Percentiles rank a stretch among this genome's conserved stretches.
Conservation (phyloP, 2,113 vertebrate species). For the Morone chrysops region DNA sequence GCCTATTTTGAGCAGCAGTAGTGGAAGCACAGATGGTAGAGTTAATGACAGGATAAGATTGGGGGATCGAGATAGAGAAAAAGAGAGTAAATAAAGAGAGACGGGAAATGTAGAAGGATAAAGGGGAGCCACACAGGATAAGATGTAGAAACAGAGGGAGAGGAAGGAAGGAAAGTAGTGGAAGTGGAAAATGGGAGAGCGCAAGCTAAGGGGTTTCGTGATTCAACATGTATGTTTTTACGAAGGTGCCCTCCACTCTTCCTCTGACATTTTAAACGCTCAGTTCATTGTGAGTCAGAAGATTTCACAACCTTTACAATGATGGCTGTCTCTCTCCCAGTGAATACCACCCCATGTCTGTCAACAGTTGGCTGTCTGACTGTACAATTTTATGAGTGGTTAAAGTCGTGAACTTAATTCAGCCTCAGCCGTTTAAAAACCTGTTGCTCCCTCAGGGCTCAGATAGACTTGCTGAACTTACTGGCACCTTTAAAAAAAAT, state of each 20-base stretch:
- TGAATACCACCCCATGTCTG: conserved; percentile 48
- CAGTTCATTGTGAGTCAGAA: conserved; percentile 51
- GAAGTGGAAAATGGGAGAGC: conserved; percentile 51
- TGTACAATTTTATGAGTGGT: conserved; percentile 53
- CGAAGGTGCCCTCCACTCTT: conserved; percentile 17
- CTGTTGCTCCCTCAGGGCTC: conserved; percentile 34
- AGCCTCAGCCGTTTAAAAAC: conserved; percentile 34
- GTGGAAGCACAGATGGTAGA: conserved; percentile 59
- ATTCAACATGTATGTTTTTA: conserved; percentile 66
- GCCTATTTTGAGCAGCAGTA: conserved; percentile 46
- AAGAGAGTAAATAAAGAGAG: conserved; percentile 50
- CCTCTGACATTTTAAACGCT: conserved; percentile 59
- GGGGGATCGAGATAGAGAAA: conserved; percentile 28
- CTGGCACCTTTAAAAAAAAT: conserved; percentile 9
- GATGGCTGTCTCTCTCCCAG: conserved; percentile 41
- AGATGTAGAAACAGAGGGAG: conserved; percentile 45
- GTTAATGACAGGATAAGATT: conserved; percentile 63
- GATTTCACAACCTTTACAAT: conserved; percentile 58
- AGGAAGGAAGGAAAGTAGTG: too few species aligned
- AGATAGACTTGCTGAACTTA: conserved; percentile 47
- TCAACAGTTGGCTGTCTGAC: conserved; percentile 61
- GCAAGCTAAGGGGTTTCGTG: conserved; percentile 52
- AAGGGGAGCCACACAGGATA: conserved; percentile 39
- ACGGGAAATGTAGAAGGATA: conserved; percentile 36
- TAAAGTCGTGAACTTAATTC: conserved; percentile 54